Evolutionary conservation across 2,797 vertebrate genomes (phyloP).

Genomic region (Prionace glauca): DNA sequence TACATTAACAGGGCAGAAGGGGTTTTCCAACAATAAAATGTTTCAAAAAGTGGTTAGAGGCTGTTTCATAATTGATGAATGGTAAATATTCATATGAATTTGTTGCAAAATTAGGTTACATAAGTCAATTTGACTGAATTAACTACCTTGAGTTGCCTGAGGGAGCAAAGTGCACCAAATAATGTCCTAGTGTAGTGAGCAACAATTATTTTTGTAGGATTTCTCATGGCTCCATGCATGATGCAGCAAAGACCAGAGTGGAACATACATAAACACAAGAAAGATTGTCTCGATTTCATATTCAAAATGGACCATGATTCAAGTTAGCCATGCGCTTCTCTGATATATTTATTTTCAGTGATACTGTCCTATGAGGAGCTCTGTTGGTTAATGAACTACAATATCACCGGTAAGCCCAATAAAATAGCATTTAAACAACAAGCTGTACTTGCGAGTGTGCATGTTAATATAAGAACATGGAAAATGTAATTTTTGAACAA

Average conservation of each 20-base stretch:
- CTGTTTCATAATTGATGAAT: conserved; percentile 48
- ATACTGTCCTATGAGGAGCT: neutral
- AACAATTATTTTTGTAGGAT: conserved; percentile 27
- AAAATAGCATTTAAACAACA: neutral
- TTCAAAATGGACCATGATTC: neutral
- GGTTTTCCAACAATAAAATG: conserved; percentile 48
- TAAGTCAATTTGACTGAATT: conserved; percentile 41
- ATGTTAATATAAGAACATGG: neutral
- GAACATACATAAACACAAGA: conserved; percentile 23
- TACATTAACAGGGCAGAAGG: conserved; percentile 49
- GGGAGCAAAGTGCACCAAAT: conserved; percentile 29
- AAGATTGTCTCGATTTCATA: neutral
- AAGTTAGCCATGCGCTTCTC: neutral
- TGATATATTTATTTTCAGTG: neutral
- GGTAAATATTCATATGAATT: conserved; percentile 46
- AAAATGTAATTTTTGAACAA: neutral
- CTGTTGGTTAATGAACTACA: neutral
- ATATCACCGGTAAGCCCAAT: neutral
- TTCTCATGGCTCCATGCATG: conserved; percentile 35
- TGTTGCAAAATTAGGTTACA: conserved; percentile 39
- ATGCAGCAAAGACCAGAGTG: conserved; percentile 31
- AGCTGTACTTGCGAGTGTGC: neutral
- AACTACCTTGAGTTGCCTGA: conserved; percentile 31
- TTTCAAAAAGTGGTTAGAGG: conserved; percentile 45
- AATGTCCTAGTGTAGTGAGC: conserved; percentile 22